phyloP scores from a whole-genome alignment of 2,888 invertebrate species.

The Hydrotaea diabolus region DNA sequence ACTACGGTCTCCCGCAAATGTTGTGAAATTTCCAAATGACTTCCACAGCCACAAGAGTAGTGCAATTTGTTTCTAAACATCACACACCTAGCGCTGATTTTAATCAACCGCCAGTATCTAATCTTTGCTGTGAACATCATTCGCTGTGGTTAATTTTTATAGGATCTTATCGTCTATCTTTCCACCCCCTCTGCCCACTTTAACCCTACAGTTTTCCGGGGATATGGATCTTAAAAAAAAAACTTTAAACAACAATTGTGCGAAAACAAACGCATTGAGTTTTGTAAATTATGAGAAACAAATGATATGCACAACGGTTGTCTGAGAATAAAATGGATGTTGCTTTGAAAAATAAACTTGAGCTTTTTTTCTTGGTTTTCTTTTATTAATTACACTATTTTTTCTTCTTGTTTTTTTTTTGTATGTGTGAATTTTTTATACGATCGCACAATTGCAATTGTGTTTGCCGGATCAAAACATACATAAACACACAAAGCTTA shows the following conservation, averaged over 20 bases:
- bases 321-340: neutral
- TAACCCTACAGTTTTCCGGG: neutral
- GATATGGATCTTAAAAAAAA: neutral
- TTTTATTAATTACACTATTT: neutral
- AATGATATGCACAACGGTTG: slow-evolving; percentile 6
- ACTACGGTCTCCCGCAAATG: too few relatives aligned
- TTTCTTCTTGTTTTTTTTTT: neutral
- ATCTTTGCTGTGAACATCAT: neutral
- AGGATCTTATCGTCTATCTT: neutral
- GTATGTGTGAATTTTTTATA: neutral
- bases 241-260: slow-evolving; percentile 38
- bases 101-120: neutral
- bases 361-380: neutral
- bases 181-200: neutral
- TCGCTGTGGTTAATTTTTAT: neutral
- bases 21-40: too few relatives aligned
- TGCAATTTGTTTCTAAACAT: too few relatives aligned
- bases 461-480: neutral
- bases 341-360: slow-evolving; percentile 1
- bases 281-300: slow-evolving; percentile 49
- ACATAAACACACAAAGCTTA: too few relatives aligned
- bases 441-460: neutral
- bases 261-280: slow-evolving; percentile 53
- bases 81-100: too few relatives aligned
- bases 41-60: too few relatives aligned